A percentile compares a stretch with the other conserved stretches of the same genome.
These are phyloP conservation scores for Knipowitschia caucasica DNA, from an alignment of 2,797 vertebrate genomes.

Conservation along the genomic window DNA sequence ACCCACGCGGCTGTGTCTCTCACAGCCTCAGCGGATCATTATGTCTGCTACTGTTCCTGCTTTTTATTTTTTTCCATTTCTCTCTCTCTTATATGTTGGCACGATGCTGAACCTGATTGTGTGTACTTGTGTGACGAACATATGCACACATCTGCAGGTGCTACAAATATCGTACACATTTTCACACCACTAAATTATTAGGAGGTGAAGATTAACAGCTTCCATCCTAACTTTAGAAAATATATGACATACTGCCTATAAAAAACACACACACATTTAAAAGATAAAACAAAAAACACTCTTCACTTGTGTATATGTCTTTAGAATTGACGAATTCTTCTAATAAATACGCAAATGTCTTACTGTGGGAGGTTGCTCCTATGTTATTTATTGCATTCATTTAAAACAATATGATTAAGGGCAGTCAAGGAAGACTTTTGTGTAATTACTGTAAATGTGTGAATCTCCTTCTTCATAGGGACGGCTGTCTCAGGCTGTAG, in stretches of 20 bases:
- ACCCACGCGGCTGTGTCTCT: constrained; percentile 51
- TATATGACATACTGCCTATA: neutral
- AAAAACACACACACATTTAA: too few relatives aligned
- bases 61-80: constrained; percentile 9
- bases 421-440: neutral
- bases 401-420: constrained; percentile 4
- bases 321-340: neutral
- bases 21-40: constrained; percentile 62
- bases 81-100: constrained; percentile 39
- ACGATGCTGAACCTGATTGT: constrained; percentile 36
- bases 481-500: constrained; percentile 65
- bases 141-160: constrained; percentile 39
- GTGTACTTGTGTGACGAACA: constrained; percentile 18
- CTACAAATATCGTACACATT: constrained; percentile 6
- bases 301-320: neutral
- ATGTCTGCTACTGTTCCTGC: constrained; percentile 54
- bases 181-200: constrained; percentile 6
- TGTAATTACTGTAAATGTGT: constrained; percentile 11
- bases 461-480: constrained; percentile 44
- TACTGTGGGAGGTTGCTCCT: neutral
- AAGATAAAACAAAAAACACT: neutral
- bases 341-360: neutral
- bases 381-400: constrained; percentile 1
- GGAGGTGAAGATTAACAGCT: constrained; percentile 5
- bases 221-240: neutral